Evolutionary conservation across 2,888 invertebrate genomes (phyloP).

Genomic region (Crocallis elinguaria): DNA sequence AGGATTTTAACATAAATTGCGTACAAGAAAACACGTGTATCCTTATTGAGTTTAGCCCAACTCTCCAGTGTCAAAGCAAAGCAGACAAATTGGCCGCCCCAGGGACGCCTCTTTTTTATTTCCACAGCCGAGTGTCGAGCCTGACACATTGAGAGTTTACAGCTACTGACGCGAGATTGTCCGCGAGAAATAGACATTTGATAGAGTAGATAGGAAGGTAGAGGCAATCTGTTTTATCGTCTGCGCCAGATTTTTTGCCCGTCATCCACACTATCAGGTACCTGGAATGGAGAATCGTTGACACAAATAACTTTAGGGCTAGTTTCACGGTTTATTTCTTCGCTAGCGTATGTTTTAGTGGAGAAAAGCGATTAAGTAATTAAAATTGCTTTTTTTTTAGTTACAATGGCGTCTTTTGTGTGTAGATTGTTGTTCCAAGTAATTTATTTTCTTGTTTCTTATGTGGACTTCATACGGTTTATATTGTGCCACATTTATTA

Average conservation of each 20-base stretch:
- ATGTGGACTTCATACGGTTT: too few species aligned
- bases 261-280: too few species aligned
- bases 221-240: neutral
- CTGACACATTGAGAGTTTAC: constrained; percentile 32
- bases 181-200: neutral
- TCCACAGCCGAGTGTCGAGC: constrained; percentile 18
- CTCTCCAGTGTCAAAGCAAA: constrained; percentile 29
- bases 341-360: too few species aligned
- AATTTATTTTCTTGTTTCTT: too few species aligned
- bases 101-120: constrained; percentile 34
- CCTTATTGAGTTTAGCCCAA: constrained; percentile 29
- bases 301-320: too few species aligned
- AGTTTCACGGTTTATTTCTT: too few species aligned
- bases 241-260: neutral
- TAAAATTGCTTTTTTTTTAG: too few species aligned
- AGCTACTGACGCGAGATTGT: constrained; percentile 27
- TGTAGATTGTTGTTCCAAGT: too few species aligned
- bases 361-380: too few species aligned
- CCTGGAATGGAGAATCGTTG: too few species aligned
- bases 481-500: too few species aligned
- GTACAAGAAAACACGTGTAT: constrained; percentile 9
- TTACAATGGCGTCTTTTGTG: too few species aligned
- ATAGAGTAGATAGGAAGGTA: neutral
- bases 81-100: constrained; percentile 36
- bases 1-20: neutral